These are phyloP conservation scores for Petrophora chlorosata DNA, from an alignment of 2,888 invertebrate genomes.

Conservation along the genomic window DNA sequence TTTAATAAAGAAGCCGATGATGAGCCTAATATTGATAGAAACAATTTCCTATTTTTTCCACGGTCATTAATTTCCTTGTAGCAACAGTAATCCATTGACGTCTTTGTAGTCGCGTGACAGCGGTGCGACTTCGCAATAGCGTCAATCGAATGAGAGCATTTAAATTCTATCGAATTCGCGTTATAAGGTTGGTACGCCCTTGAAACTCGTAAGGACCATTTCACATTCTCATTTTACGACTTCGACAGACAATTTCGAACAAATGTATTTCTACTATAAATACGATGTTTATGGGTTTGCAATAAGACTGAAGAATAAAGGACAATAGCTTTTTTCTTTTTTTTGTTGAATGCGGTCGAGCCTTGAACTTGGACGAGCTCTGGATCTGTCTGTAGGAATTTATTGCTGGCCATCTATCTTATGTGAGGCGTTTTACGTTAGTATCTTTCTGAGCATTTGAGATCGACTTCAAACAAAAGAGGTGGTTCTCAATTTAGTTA, in stretches of 20 bases:
- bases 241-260: conserved; percentile 31
- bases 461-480: too few relatives aligned
- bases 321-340: conserved; percentile 37
- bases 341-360: conserved; percentile 33
- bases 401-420: conserved; percentile 40
- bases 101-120: conserved; percentile 22
- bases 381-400: conserved; percentile 45
- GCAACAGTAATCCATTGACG: too few relatives aligned
- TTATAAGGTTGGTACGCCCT: conserved; percentile 12
- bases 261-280: conserved; percentile 38
- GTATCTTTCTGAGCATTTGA: not conserved
- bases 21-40: too few relatives aligned
- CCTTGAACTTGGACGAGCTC: conserved; percentile 42
- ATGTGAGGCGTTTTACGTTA: not conserved
- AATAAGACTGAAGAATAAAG: conserved; percentile 43
- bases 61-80: too few relatives aligned
- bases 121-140: conserved; percentile 6
- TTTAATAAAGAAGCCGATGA: too few relatives aligned
- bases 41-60: too few relatives aligned
- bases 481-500: too few relatives aligned
- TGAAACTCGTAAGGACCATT: conserved; percentile 26
- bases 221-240: conserved; percentile 39
- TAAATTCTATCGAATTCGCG: conserved; percentile 16
- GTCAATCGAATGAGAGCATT: conserved; percentile 10
- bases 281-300: conserved; percentile 44